Percentiles rank a stretch among this genome's conserved stretches.
These are phyloP conservation scores for Oxyruncus cristatus DNA, from an alignment of 2,113 vertebrate genomes.

Conservation along the genomic window DNA sequence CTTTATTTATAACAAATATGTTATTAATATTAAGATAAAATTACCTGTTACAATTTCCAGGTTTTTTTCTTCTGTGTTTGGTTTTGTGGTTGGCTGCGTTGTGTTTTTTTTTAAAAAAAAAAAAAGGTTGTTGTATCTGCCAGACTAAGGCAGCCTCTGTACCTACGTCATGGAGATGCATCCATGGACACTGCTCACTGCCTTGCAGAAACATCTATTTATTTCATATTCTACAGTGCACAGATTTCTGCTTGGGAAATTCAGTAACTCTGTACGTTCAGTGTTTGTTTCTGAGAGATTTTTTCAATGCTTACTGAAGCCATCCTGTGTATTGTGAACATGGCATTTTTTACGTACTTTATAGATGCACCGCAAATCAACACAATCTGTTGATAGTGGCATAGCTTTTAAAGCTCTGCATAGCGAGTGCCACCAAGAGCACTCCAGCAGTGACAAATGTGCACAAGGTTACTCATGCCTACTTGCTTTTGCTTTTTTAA, in stretches of 20 bases:
- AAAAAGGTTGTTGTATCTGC: background rate
- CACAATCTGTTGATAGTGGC: background rate
- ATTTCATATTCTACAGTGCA: background rate
- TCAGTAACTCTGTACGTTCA: background rate
- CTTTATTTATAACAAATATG: background rate
- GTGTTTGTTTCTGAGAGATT: background rate
- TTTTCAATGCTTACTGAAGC: background rate
- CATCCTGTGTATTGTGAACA: background rate
- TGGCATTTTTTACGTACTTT: background rate
- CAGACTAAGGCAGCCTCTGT: background rate
- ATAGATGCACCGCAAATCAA: background rate
- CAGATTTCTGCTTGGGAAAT: background rate
- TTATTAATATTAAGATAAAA: background rate
- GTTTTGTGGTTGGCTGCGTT: background rate
- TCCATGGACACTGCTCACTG: slow-evolving; percentile 43
- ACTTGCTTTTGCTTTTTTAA: background rate
- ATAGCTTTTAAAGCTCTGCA: background rate
- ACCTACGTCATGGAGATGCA: slow-evolving; percentile 48
- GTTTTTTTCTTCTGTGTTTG: background rate
- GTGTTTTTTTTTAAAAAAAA: background rate
- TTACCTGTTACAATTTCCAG: background rate
- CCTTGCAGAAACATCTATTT: background rate
- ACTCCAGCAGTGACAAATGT: background rate
- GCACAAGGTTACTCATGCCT: background rate
- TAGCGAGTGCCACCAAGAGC: background rate